These are phyloP conservation scores for Indicator indicator DNA, from an alignment of 2,113 vertebrate species.

Conservation along the genomic window DNA sequence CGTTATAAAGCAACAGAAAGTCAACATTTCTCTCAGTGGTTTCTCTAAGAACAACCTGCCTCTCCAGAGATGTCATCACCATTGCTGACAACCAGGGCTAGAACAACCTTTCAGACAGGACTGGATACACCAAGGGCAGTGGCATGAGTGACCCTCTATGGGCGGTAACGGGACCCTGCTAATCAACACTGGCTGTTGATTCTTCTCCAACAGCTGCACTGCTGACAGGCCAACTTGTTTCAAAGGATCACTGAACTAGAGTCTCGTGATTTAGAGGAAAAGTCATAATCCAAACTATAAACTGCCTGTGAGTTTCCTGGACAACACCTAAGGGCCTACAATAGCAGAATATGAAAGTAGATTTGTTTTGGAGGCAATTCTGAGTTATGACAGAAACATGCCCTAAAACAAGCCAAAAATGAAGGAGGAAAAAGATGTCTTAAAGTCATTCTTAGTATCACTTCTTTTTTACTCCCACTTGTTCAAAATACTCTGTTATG, in stretches of 20 bases:
- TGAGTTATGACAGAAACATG: neutral
- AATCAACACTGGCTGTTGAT: neutral
- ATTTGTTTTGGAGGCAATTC: neutral
- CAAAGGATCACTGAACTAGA: neutral
- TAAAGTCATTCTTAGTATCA: neutral
- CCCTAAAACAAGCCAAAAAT: neutral
- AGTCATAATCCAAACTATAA: neutral
- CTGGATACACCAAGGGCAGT: neutral
- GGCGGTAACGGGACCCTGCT: neutral
- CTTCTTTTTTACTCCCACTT: neutral
- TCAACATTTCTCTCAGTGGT: neutral
- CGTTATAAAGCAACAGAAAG: neutral
- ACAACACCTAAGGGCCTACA: neutral
- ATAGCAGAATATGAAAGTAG: neutral
- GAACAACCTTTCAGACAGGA: neutral
- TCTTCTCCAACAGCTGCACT: neutral
- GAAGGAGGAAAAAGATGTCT: neutral
- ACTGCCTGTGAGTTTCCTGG: neutral
- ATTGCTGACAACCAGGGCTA: neutral
- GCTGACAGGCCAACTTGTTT: neutral
- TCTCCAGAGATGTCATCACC: neutral
- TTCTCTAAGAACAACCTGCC: neutral
- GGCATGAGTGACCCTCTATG: fast-evolving
- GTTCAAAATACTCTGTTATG: neutral
- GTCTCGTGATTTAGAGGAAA: neutral